Evolutionary conservation across 1,140 invertebrate genomes (phyloP).

Genomic region (Pogonomyrmex barbatus): DNA sequence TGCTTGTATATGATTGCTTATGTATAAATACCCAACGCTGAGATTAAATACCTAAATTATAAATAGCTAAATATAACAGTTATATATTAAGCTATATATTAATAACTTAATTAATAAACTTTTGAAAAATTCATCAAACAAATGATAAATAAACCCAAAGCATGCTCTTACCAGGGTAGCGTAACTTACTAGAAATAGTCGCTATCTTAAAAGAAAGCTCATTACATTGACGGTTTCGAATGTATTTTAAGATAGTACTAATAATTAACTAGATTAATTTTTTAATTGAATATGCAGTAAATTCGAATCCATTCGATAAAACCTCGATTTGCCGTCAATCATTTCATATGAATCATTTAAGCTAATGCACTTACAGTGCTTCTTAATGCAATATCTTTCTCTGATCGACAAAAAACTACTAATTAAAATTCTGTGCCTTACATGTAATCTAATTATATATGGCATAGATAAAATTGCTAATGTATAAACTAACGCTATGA

Average conservation of each 20-base stretch:
- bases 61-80: neutral
- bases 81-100: neutral
- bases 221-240: neutral
- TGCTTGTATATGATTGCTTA: neutral
- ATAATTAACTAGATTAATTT: neutral
- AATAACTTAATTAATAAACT: neutral
- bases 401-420: neutral
- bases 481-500: constrained; percentile 20
- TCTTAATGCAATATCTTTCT: constrained; percentile 10
- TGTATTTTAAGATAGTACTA: neutral
- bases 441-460: constrained; percentile 27
- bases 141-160: constrained; percentile 13
- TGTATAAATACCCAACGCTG: constrained; percentile 16
- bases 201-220: constrained; percentile 24
- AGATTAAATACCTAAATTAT: constrained; percentile 8
- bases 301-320: constrained; percentile 6
- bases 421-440: constrained; percentile 16
- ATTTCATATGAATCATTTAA: constrained; percentile 3
- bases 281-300: constrained; percentile 8
- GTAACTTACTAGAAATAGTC: constrained; percentile 55
- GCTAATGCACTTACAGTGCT: neutral
- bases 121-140: neutral
- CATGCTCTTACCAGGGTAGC: constrained; percentile 49
- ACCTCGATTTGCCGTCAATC: neutral
- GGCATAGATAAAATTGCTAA: constrained; percentile 29